A percentile compares a stretch with the other conserved stretches of the same genome.
Evolutionary conservation across 2,113 vertebrate genomes (phyloP).

Genomic region (Capreolus pygargus): DNA sequence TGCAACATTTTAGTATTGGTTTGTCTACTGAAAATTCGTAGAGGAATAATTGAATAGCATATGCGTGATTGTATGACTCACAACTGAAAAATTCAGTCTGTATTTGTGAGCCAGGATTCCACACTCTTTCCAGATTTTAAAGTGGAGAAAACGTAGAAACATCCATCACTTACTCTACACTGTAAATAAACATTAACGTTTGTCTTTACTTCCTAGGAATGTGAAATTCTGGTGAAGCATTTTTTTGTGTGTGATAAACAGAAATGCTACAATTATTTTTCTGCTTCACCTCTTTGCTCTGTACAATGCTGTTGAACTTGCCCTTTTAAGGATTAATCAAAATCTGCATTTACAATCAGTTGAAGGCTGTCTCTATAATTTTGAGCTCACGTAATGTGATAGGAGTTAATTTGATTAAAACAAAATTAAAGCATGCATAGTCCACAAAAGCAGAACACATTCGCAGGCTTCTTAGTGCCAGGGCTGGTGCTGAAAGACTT

Average conservation of each 20-base stretch:
- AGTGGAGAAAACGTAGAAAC: background rate
- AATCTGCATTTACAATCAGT: conserved; percentile 12
- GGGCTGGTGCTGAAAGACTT: background rate
- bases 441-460: background rate
- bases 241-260: background rate
- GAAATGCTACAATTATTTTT: conserved; percentile 1
- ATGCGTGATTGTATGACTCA: conserved; percentile 31
- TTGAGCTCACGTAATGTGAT: conserved; percentile 18
- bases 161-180: background rate
- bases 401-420: conserved; percentile 46
- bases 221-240: background rate
- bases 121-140: conserved; percentile 33
- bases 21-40: background rate
- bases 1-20: background rate
- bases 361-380: conserved; percentile 35
- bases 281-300: conserved; percentile 35
- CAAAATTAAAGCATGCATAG: background rate
- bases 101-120: background rate
- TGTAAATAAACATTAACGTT: background rate
- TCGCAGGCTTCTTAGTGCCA: background rate
- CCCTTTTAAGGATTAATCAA: conserved; percentile 67
- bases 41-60: conserved; percentile 17
- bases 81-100: conserved; percentile 42
- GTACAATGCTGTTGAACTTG: conserved; percentile 14
- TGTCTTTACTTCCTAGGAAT: background rate